Conservation (phyloP, 2,113 vertebrate genomes). For the Rhinogobius similis region DNA sequence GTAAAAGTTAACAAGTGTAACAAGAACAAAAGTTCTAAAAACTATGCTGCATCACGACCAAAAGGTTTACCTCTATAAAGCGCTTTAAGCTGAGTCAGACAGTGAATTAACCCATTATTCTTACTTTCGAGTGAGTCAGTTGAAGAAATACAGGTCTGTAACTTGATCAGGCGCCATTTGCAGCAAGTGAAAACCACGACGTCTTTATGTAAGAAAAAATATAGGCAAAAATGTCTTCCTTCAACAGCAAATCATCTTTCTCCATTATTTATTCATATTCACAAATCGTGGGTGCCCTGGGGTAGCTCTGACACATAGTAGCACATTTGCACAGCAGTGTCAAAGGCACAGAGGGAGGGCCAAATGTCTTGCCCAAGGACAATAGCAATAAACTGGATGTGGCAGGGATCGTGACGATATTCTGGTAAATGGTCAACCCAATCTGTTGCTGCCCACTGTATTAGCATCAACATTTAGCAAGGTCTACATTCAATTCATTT, state of each 20-base stretch:
- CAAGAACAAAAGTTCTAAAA: background rate
- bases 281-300: background rate
- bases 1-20: background rate
- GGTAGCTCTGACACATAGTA: background rate
- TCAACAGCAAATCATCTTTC: background rate
- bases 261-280: background rate
- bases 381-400: background rate
- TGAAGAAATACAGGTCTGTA: conserved; percentile 19
- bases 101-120: conserved; percentile 41
- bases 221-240: background rate
- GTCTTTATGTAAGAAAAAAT: background rate
- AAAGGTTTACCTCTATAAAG: conserved; percentile 10
- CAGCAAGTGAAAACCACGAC: too few relatives aligned
- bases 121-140: conserved; percentile 54
- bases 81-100: conserved; percentile 53
- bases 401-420: background rate
- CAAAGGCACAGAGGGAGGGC: background rate
- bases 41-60: background rate
- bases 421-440: background rate
- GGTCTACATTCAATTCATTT: background rate
- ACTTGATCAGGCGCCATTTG: conserved; percentile 16
- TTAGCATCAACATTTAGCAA: background rate
- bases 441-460: background rate
- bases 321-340: background rate
- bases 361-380: background rate